Evolutionary conservation across 1,140 invertebrate genomes (phyloP), one percentile per base, ranked within the genome.

Genomic region (Rhagoletis pomonella): DNA sequence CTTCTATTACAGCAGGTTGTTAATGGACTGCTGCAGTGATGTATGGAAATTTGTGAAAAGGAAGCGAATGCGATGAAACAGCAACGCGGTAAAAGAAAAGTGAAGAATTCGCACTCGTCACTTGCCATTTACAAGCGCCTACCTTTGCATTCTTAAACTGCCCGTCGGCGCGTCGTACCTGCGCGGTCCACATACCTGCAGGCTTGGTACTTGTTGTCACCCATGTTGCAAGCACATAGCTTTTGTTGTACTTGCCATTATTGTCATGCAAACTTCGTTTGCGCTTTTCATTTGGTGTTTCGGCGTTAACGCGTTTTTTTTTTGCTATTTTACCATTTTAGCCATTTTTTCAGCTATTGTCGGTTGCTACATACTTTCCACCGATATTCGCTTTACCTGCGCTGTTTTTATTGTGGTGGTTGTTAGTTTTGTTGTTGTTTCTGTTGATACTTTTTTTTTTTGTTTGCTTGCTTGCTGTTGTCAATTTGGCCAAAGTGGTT

Each of bases 401-500:
- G 19, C 6, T 47, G 60, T 47, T 86, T 86, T 65, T 62, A 47
- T 86, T 86, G 64, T 67, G 29, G 84, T 47, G 29, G 47, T 42
- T 84, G 3, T 47, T 50, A 58, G 29, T 50, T 50, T 6, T 84
- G 77, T 84, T 84, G 44, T 50, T 50, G 44, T 77, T 77, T n/a
- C 17, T 84, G 77, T n/a, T 29, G 2, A 12, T 84, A 29, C 19
- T n/a, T 55, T 7, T 55, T 55, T 5, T 19, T 60, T 19, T 85
- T 58, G 19, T 85, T 77, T 2, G 44, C 42, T 55, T 73, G 65
- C 77, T 86, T 77, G 85, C 88, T 89, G 90, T 91, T 91, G 91
- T 92, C 91, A 92, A 92, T 92, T 92, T 91, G 90, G 90, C 90
- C 90, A 92, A 92, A 92, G 91, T 92, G 91, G 90, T 92, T 92